Base-by-base conservation (phyloP, 1,140 invertebrate species). In the Micrasema minimum region DNA sequence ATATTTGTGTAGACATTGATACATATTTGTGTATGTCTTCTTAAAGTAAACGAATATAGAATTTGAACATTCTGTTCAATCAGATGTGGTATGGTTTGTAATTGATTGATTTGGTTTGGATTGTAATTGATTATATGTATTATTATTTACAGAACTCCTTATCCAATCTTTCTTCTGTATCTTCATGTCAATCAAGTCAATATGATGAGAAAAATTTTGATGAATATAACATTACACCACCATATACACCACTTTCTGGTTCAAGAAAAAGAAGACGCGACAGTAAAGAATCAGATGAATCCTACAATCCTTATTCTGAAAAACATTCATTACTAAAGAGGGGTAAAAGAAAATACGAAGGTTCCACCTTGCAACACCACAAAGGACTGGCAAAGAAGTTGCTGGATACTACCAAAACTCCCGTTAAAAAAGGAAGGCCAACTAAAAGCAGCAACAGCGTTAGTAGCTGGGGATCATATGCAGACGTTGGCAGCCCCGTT, bases 401-500 rank as follows among this genome's bases (percentile, higher is more conserved):
- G 2, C 11, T 66, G 2, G 14, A 61, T 2, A 7, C 26, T 31
- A 7, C 26, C 26, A 50, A 12, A 41, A 11, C 66, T 2, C 48
- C 37, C 23, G 64, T 14, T 6, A 71, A 48, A 65, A 65, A 50
- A 35, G 72, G 69, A 35, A 18, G 69, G 23, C 66, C 74, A 22
- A 61, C 74, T 10, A 75, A 72, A 41, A n/a, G 22, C 12, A 59
- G 61, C n/a, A 51, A 71, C 35, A 59, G 45, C n/a, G 43, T 48
- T 12, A 75, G 74, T 62, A 65, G 61, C 16, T 55, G 11, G 0
- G 67, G 67, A 38, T 51, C 62, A 12, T 37, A 18, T n/a, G n/a
- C 20, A 3, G 61, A 59, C 59, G 81, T 84, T 5, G 82, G 79
- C 72, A 78, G 78, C 0, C 80, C 80, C 3, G 72, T 7, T 64